Base-by-base conservation (phyloP, 23 tunicate species). In the Aplidium turbinatum region DNA sequence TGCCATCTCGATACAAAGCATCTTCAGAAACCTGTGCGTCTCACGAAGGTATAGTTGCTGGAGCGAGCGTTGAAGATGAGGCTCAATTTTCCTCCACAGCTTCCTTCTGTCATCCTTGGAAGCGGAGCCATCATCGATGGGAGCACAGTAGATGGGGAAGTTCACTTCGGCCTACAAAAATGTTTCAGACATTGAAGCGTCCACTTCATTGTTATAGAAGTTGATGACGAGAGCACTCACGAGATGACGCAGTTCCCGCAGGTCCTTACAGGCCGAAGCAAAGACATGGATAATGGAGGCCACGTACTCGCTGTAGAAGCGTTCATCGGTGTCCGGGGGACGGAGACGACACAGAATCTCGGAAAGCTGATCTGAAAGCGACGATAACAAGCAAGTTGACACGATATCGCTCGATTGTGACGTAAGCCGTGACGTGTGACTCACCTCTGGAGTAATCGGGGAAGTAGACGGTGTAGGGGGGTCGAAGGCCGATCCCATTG, bases 391-490 rank as follows among this genome's bases (percentile, higher is more conserved):
- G 50, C 16, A 9, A 9, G 11, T 42, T 42, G 11, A 9, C 50
- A 42, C 11, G 50, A 42, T 16, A 42, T 42, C 16, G 13, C 11
- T 9, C 11, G 16, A 42, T 42, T 16, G 13, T 42, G 50, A 42
- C 50, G 16, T n/a, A n/a, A n/a, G n/a, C n/a, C n/a, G n/a, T n/a
- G n/a, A n/a, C n/a, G n/a, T n/a, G n/a, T n/a, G n/a, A n/a, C n/a
- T 30, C 11, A 89, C 96, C 76, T 74, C 75, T 91, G 1, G 82
- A 78, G 78, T 91, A 91, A 61, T 74, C 72, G 13, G 97, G 91
- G 55, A 91, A 91, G 62, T 77, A 74, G 22, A 91, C 47, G 9
- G 57, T 38, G 51, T 40, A 68, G 24, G 97, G 97, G 0, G 45
- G 34, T 20, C 70, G 25, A 29, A 76, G 26, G 18, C 46, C 72